A percentile compares a stretch with the other conserved stretches of the same genome.
phyloP scores from a whole-genome alignment of 2,888 invertebrate genomes.

The Labia minor region DNA sequence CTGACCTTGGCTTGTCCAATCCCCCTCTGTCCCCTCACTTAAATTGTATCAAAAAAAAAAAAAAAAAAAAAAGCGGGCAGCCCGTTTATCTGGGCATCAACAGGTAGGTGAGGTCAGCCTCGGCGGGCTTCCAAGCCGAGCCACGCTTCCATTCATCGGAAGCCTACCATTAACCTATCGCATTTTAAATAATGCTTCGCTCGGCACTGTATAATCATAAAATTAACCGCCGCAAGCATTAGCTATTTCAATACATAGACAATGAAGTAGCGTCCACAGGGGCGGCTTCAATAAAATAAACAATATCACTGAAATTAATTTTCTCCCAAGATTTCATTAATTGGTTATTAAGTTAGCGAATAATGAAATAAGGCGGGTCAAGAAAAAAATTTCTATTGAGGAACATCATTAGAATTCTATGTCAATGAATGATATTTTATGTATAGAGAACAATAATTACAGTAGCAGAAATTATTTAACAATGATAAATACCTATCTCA shows the following conservation, averaged over 20 bases:
- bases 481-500: too few species aligned
- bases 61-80: background rate
- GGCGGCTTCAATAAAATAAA: too few species aligned
- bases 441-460: too few species aligned
- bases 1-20: background rate
- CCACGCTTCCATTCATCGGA: conserved; percentile 9
- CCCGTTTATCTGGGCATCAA: background rate
- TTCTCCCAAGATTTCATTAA: too few species aligned
- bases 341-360: too few species aligned
- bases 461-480: too few species aligned
- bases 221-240: conserved; percentile 4
- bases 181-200: conserved; percentile 7
- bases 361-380: too few species aligned
- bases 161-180: conserved; percentile 13
- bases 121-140: background rate
- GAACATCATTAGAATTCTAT: too few species aligned
- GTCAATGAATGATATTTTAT: too few species aligned
- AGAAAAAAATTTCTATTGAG: too few species aligned
- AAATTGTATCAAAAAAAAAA: conserved; percentile 3
- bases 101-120: background rate
- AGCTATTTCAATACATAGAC: conserved; percentile 13
- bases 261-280: background rate
- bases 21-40: background rate
- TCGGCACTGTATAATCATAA: conserved; percentile 13
- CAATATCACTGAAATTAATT: too few species aligned